Percentiles rank a stretch among this genome's conserved stretches.
Conservation (phyloP, 2,888 invertebrate genomes). For the Saturnia japonica region DNA sequence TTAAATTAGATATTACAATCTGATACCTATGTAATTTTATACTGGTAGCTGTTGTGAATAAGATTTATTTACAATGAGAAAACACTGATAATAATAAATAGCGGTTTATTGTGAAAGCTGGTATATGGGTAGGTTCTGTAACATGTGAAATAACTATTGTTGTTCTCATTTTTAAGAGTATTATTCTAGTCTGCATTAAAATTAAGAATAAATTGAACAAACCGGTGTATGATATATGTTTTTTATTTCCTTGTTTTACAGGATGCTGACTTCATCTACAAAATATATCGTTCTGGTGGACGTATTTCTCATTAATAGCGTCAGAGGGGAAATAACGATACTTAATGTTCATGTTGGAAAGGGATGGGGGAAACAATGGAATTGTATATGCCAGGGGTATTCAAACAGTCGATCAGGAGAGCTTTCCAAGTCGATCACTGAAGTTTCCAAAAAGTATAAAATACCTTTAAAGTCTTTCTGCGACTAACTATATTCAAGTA, state of each 20-base stretch:
- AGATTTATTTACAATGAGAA: conserved; percentile 78
- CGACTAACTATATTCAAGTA: too few species aligned
- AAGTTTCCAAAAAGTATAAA: too few species aligned
- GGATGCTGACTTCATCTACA: not conserved
- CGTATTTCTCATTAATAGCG: not conserved
- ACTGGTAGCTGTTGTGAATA: conserved; percentile 82
- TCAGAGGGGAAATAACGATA: not conserved
- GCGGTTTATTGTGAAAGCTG: conserved; percentile 79
- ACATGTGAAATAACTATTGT: conserved; percentile 81
- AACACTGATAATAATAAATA: conserved; percentile 76
- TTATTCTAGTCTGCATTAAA: conserved; percentile 83
- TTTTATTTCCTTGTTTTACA: conserved; percentile 25
- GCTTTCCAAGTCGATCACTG: too few species aligned
- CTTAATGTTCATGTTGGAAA: not conserved
- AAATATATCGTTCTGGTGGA: not conserved
- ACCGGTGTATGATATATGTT: conserved; percentile 56
- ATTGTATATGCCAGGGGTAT: too few species aligned
- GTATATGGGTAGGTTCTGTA: conserved; percentile 74
- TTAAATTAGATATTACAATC: conserved; percentile 43
- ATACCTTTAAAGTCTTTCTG: too few species aligned
- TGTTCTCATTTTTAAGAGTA: conserved; percentile 83
- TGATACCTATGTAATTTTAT: conserved; percentile 72
- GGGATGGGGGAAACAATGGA: not conserved
- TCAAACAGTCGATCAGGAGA: too few species aligned
- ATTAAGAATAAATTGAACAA: conserved; percentile 81